Conservation (phyloP, 1,140 invertebrate species). For the Philaenus spumarius region DNA sequence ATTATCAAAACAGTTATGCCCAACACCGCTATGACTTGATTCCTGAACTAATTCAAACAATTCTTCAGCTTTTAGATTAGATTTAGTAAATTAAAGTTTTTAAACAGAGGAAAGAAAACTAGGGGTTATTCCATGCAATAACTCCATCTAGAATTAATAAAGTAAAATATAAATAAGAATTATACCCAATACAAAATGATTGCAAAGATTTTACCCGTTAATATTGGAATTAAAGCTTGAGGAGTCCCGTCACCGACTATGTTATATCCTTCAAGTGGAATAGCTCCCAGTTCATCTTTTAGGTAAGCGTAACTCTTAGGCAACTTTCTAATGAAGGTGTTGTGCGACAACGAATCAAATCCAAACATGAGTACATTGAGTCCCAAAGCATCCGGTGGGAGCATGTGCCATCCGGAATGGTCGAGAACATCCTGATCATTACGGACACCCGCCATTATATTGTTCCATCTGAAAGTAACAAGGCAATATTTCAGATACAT, state of each 20-base stretch:
- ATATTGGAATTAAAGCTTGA: constrained; percentile 83
- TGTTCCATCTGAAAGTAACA: constrained; percentile 50
- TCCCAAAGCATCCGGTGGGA: constrained; percentile 44
- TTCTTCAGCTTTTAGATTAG: no score
- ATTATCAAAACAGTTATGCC: no score
- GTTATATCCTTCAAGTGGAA: constrained; percentile 74
- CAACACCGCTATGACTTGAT: no score
- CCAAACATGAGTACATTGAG: constrained; percentile 84
- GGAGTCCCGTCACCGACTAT: constrained; percentile 94
- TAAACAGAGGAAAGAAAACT: no score
- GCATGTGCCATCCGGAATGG: constrained; percentile 44
- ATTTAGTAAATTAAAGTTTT: no score
- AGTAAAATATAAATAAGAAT: not conserved
- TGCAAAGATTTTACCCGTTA: constrained; percentile 57
- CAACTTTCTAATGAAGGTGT: constrained; percentile 79
- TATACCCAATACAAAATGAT: not conserved
- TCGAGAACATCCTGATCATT: constrained; percentile 41
- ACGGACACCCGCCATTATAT: constrained; percentile 49
- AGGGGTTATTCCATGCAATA: no score
- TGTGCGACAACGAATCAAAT: constrained; percentile 83
- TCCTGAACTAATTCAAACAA: no score
- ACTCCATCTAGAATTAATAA: no score
- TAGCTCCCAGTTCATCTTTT: constrained; percentile 55
- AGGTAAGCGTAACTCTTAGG: constrained; percentile 75
- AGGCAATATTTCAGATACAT: no score